These are phyloP conservation scores for Spodoptera littoralis DNA, from an alignment of 2,888 invertebrate species.

Conservation along the genomic window DNA sequence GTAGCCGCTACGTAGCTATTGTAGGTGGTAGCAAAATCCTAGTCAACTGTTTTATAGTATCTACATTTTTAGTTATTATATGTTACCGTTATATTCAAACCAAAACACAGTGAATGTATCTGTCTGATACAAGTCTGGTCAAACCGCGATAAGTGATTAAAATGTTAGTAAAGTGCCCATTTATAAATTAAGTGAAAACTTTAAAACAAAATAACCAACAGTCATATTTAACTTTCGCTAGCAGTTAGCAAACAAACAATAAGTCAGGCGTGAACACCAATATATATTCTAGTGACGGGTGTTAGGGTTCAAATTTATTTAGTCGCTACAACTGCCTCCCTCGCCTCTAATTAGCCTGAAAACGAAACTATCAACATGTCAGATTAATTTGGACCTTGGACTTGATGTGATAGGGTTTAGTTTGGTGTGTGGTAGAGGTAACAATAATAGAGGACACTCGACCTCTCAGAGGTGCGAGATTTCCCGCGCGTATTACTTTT, in stretches of 20 bases:
- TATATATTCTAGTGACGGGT: slow-evolving; percentile 47
- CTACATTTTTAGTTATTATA: no score
- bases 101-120: no score
- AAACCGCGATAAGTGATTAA: no score
- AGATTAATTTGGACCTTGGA: slow-evolving; percentile 58
- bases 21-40: no score
- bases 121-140: no score
- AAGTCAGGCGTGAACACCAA: slow-evolving; percentile 35
- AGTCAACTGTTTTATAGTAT: no score
- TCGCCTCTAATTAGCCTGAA: slow-evolving; percentile 85
- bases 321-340: slow-evolving; percentile 62
- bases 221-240: slow-evolving; percentile 49
- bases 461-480: slow-evolving; percentile 78
- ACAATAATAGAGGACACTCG: slow-evolving; percentile 86
- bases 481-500: slow-evolving; percentile 73
- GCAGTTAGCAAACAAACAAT: slow-evolving; percentile 59
- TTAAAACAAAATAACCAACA: slow-evolving; percentile 48
- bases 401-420: slow-evolving; percentile 56
- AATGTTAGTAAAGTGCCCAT: no score
- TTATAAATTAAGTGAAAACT: slow-evolving; percentile 4
- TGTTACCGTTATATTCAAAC: no score
- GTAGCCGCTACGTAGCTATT: no score
- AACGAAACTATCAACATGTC: slow-evolving; percentile 68
- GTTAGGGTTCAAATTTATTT: slow-evolving; percentile 70
- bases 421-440: slow-evolving; percentile 54